Conservation (phyloP, 2,797 vertebrate species). For the Telmatherina bonti region DNA sequence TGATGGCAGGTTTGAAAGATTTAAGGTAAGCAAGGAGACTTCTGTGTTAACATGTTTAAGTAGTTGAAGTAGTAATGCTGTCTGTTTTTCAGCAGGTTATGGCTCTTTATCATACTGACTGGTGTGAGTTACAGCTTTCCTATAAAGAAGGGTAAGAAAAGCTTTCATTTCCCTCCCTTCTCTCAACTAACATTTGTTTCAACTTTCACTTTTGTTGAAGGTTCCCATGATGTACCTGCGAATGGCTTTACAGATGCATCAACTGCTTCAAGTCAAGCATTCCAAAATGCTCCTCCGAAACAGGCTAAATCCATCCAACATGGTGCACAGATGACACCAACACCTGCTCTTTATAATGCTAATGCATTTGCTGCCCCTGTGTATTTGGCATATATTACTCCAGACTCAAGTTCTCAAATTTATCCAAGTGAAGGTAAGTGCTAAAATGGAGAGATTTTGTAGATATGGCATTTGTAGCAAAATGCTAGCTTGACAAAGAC, state of each 20-base stretch:
- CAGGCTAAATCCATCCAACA: not conserved
- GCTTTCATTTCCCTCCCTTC: not conserved
- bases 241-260: not conserved
- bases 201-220: not conserved
- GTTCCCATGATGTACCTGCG: not conserved
- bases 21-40: not conserved
- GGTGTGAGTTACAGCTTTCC: slow-evolving; percentile 16
- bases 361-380: not conserved
- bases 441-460: not conserved
- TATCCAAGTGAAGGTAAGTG: slow-evolving; percentile 11
- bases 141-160: slow-evolving; percentile 3
- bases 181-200: not conserved
- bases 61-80: not conserved
- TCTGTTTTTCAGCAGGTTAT: slow-evolving; percentile 18
- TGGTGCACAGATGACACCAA: fast-evolving
- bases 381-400: fast-evolving
- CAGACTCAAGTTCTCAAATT: not conserved
- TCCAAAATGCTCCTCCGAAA: not conserved
- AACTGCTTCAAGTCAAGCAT: not conserved
- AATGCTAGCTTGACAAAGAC: no score
- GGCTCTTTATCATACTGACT: slow-evolving; percentile 29
- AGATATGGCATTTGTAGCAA: not conserved
- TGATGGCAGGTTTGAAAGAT: slow-evolving; percentile 20
- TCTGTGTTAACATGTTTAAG: not conserved
- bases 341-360: not conserved